phyloP scores from a whole-genome alignment of 2,797 vertebrate species.

The Petrocephalus sullivani region DNA sequence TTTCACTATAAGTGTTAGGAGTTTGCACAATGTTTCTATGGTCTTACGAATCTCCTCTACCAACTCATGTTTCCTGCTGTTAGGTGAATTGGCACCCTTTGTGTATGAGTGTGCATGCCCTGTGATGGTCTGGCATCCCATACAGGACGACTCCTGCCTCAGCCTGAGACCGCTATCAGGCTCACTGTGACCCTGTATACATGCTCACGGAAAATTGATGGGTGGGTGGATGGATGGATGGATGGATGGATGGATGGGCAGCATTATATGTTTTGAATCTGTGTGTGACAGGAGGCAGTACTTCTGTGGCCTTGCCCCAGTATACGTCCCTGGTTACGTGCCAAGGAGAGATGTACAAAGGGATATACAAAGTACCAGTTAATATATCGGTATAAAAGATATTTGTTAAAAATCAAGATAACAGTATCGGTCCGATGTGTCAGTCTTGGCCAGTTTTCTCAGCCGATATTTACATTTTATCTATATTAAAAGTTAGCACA shows the following conservation, averaged over 20 bases:
- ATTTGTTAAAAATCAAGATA: not conserved
- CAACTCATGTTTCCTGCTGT: not conserved
- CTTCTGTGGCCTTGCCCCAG: not conserved
- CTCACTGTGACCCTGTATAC: not conserved
- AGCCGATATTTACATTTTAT: not conserved
- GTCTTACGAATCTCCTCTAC: not conserved
- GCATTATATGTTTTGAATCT: not conserved
- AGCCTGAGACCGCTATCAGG: not conserved
- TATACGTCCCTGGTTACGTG: not conserved
- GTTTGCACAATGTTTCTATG: not conserved
- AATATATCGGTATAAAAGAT: not conserved
- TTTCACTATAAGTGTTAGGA: not conserved
- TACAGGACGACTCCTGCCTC: not conserved
- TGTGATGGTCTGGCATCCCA: not conserved
- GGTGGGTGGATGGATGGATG: not conserved
- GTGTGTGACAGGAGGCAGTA: not conserved
- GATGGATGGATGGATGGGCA: not conserved
- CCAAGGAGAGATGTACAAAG: not conserved
- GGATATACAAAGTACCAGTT: not conserved
- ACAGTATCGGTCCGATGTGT: not conserved
- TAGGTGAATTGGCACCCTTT: not conserved
- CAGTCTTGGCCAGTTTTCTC: not conserved
- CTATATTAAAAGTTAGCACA: not conserved
- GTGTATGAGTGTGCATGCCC: not conserved
- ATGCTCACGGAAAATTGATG: not conserved